Base-by-base conservation (phyloP, 2,797 vertebrate genomes). In the Craterocephalus amniculus region DNA sequence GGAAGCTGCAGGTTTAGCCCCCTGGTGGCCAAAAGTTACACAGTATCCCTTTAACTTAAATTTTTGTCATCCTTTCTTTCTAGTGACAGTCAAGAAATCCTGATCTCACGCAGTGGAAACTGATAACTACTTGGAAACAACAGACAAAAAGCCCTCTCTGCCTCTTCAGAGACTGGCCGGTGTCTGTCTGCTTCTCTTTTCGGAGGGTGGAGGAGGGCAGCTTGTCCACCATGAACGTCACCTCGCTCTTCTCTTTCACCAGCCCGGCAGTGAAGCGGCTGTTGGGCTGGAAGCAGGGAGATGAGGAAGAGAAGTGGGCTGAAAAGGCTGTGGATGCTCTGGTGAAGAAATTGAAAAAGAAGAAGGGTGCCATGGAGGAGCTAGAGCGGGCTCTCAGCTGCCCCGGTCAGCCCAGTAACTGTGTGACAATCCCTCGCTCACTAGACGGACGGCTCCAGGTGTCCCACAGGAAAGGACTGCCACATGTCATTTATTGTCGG, bases 281-380 rank as follows among this genome's bases (percentile, higher is more conserved):
- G 67, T 91, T 99, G 79, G 97, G 97, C 26, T 99, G 97, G 97
- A 99, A 99, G 79, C 97, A 99, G 88, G 97, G 97, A 0, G 97
- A 99, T 0, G 97, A 99, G 91, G 97, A 99, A 87, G 97, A 99
- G 89, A 99, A 99, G 74, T 99, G 97, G 97, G 97, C 97, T 0
- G 97, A 99, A 84, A 99, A 99, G 81, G 97, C 97, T 0, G 97
- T 99, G 57, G 97, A 98, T 6, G 96, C 96, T 0, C 85, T 98
- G 83, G 96, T 98, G 67, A 98, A 98, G 90, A 98, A 98, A 81
- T 92, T 98, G 74, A 98, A 98, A 92, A 98, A 98, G 89, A 98
- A 98, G 76, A 97, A 97, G 83, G 96, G 96, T 35, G 96, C 96
- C 74, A 97, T 98, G 96, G 96, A 98, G 85, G 96, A 98, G 63